Conservation (phyloP, 2,888 invertebrate genomes). For the Papilio demoleus region DNA sequence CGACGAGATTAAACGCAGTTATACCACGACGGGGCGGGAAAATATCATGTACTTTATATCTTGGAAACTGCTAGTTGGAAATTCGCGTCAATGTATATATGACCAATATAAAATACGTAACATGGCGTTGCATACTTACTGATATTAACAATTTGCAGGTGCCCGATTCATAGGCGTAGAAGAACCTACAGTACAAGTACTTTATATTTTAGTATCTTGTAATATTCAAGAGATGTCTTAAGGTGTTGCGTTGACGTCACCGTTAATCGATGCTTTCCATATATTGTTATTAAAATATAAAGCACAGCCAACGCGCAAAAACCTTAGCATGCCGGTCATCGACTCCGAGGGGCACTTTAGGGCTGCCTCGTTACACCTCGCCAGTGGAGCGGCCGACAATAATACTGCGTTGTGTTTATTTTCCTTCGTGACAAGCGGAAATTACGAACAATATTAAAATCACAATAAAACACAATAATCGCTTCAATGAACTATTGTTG, state of each 20-base stretch:
- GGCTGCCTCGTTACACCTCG: slow-evolving; percentile 75
- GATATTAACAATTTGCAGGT: background rate
- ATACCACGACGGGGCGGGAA: background rate
- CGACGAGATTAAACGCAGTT: background rate
- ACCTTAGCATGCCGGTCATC: slow-evolving; percentile 77
- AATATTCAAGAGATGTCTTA: background rate
- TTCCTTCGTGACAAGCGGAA: slow-evolving; percentile 53
- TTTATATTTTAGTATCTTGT: too few species aligned
- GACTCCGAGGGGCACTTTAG: slow-evolving; percentile 80
- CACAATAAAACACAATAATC: slow-evolving; percentile 43
- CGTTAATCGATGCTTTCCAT: slow-evolving; percentile 69
- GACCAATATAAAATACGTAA: background rate
- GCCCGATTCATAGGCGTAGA: background rate
- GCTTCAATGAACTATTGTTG: slow-evolving; percentile 44
- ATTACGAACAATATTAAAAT: slow-evolving; percentile 46
- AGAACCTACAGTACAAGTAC: too few species aligned
- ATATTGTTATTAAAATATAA: slow-evolving; percentile 78
- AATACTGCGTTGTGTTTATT: slow-evolving; percentile 57
- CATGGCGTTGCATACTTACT: background rate
- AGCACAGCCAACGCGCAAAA: slow-evolving; percentile 76
- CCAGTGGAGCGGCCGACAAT: slow-evolving; percentile 61
- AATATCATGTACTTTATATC: background rate
- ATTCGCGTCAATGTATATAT: background rate
- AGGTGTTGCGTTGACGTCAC: slow-evolving; percentile 27
- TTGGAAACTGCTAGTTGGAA: background rate